These are phyloP conservation scores for Garrulus glandarius DNA, from an alignment of 2,797 vertebrate species.

Conservation along the genomic window DNA sequence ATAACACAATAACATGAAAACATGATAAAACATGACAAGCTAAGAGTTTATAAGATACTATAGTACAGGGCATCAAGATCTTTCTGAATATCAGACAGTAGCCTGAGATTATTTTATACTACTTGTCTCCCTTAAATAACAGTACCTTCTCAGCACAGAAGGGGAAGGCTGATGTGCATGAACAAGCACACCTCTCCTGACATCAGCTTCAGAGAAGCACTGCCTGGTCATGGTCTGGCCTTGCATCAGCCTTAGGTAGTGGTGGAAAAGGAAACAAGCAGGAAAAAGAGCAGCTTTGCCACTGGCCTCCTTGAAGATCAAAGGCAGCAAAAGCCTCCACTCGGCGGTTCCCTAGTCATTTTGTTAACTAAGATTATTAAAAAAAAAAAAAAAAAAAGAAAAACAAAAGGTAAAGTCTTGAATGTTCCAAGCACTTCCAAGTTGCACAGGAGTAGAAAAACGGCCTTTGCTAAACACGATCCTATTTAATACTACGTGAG, in stretches of 20 bases:
- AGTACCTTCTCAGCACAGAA: not conserved
- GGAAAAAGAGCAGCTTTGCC: not conserved
- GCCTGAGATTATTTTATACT: not conserved
- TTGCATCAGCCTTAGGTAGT: not conserved
- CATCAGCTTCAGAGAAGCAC: not conserved
- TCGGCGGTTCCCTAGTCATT: not conserved
- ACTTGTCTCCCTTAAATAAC: not conserved
- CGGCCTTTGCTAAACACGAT: not conserved
- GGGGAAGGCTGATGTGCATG: not conserved
- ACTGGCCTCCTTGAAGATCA: not conserved
- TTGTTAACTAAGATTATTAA: not conserved
- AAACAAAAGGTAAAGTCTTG: not conserved
- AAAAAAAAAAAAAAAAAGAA: too few relatives aligned
- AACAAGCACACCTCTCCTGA: not conserved
- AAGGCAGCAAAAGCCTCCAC: not conserved
- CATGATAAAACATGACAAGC: not conserved
- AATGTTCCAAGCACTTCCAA: not conserved
- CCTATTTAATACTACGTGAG: fast-evolving
- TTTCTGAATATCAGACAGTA: not conserved
- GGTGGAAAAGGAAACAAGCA: not conserved
- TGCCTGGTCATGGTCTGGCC: not conserved
- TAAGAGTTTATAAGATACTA: not conserved
- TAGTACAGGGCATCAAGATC: not conserved
- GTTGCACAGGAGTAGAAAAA: not conserved
- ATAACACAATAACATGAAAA: not conserved